phyloP scores from a whole-genome alignment of 2,113 vertebrate genomes.

The Mustela nigripes region DNA sequence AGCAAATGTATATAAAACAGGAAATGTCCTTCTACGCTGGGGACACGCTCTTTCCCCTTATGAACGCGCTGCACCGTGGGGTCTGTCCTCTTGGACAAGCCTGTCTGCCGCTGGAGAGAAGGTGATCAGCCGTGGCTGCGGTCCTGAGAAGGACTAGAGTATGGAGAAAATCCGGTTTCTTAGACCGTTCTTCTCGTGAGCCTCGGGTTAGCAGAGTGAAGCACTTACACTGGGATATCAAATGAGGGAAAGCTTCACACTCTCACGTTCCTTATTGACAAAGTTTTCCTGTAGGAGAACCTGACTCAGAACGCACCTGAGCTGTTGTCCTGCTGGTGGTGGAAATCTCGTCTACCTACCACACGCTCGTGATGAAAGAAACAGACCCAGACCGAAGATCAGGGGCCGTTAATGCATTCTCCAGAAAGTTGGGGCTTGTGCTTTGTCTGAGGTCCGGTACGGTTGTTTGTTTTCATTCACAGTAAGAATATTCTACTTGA shows the following conservation, averaged over 20 bases:
- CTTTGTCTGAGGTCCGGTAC: background rate
- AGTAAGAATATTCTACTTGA: background rate
- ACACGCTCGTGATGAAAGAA: background rate
- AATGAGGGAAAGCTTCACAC: background rate
- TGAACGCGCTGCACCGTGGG: background rate
- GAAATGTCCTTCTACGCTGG: background rate
- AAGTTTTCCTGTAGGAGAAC: background rate
- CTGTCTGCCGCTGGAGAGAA: background rate
- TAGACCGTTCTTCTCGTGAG: background rate
- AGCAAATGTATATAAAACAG: background rate
- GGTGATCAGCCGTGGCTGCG: background rate
- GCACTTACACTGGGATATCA: background rate
- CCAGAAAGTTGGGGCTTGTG: background rate
- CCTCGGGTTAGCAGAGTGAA: background rate
- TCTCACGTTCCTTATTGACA: background rate
- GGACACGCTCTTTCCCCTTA: background rate
- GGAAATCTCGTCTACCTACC: background rate
- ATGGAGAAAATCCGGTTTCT: background rate
- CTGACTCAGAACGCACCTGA: background rate
- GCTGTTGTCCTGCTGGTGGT: background rate
- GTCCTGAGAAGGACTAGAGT: background rate
- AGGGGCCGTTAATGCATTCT: background rate
- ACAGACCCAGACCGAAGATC: background rate
- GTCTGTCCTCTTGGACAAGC: background rate
- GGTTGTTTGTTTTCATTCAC: background rate